phyloP scores from a whole-genome alignment of 2,113 vertebrate genomes.

The Marmota flaviventris region DNA sequence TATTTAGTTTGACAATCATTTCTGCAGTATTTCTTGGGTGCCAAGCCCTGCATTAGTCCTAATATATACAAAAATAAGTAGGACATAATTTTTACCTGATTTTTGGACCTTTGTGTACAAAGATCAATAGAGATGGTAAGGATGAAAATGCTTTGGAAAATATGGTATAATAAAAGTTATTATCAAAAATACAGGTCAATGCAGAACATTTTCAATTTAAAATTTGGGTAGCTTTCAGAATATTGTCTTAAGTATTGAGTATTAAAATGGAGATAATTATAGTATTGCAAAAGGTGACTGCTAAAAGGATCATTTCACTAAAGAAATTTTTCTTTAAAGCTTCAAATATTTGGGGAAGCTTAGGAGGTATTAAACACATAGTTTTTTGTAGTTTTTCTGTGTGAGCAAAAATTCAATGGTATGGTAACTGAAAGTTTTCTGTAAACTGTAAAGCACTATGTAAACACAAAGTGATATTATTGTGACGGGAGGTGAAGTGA shows the following conservation, averaged over 20 bases:
- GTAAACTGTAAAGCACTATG: conserved; percentile 3
- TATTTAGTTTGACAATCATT: conserved; percentile 8
- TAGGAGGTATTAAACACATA: background rate
- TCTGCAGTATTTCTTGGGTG: background rate
- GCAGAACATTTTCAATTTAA: conserved; percentile 1
- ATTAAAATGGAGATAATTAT: conserved; percentile 24
- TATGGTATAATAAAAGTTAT: background rate
- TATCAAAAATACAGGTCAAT: background rate
- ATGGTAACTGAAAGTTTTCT: conserved; percentile 2
- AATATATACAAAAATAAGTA: background rate
- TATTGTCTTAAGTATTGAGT: background rate
- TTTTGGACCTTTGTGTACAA: background rate
- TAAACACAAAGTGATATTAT: background rate
- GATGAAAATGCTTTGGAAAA: background rate
- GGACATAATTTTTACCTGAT: background rate
- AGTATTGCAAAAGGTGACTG: background rate
- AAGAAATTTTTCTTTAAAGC: conserved; percentile 40
- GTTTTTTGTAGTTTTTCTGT: background rate
- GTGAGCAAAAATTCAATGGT: background rate
- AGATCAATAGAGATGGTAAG: background rate
- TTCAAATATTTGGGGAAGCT: background rate
- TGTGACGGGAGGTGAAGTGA: background rate
- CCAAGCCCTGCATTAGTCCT: background rate
- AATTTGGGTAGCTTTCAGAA: background rate
- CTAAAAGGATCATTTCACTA: conserved; percentile 24